These are phyloP conservation scores for Babylonia areolata DNA, from an alignment of 1,140 invertebrate species.

Conservation along the genomic window DNA sequence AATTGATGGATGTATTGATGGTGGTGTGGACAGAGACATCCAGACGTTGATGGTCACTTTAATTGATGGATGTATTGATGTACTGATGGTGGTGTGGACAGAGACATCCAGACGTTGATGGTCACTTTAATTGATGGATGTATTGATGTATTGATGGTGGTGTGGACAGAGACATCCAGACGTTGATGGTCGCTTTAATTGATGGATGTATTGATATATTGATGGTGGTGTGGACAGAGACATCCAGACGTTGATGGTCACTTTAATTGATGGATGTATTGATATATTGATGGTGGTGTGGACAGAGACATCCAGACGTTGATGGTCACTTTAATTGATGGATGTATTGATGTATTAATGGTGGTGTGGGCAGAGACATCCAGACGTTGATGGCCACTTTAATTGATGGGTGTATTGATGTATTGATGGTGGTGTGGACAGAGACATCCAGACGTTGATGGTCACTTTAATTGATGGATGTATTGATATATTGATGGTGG, in stretches of 20 bases:
- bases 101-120: no score
- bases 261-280: neutral
- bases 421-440: neutral
- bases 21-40: no score
- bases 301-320: neutral
- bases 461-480: neutral
- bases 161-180: neutral
- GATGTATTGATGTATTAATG: neutral
- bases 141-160: no score
- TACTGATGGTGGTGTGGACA: no score
- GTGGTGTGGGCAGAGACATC: neutral
- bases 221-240: neutral
- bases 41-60: no score
- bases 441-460: no score
- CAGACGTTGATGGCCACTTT: neutral
- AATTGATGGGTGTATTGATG: neutral
- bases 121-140: no score
- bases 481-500: neutral
- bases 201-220: neutral
- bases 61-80: no score
- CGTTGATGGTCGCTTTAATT: neutral
- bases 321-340: neutral
- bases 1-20: no score
- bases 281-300: neutral
- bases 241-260: neutral